Percentiles rank a stretch among this genome's conserved stretches.
Conservation (phyloP, 2,113 vertebrate species). For the Lontra canadensis region DNA sequence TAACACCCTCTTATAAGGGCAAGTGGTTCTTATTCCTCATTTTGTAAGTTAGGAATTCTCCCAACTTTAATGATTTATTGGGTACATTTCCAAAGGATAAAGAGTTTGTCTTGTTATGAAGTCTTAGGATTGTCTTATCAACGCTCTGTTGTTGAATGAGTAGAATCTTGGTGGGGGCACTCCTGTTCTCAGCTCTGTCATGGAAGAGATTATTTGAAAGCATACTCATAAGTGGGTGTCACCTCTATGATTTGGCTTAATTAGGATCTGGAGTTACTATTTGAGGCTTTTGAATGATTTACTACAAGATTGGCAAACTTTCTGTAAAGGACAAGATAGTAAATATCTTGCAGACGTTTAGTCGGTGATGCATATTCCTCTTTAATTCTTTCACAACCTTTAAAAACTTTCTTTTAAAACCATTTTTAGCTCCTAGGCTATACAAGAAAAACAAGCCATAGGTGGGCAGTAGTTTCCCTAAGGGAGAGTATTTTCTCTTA, state of each 20-base stretch:
- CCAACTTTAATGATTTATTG: background rate
- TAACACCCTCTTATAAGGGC: background rate
- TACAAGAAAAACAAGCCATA: background rate
- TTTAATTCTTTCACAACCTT: constrained; percentile 13
- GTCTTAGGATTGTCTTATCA: constrained; percentile 3
- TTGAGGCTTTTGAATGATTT: background rate
- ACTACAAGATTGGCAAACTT: background rate
- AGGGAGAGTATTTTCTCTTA: background rate
- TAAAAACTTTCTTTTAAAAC: background rate
- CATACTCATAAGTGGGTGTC: background rate
- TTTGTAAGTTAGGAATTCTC: constrained; percentile 4
- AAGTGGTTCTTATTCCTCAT: background rate
- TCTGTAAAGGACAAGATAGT: constrained; percentile 3
- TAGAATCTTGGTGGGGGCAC: background rate
- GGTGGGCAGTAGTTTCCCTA: background rate
- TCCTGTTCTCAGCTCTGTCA: background rate
- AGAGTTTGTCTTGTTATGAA: background rate
- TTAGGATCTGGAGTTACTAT: background rate
- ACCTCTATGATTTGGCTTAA: background rate
- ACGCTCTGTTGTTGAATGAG: background rate
- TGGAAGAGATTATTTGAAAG: constrained; percentile 31
- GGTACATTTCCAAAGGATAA: constrained; percentile 2
- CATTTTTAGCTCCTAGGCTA: background rate
- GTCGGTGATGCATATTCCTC: background rate
- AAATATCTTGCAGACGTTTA: background rate